Conservation (phyloP, 2,113 vertebrate species). For the Alligator sinensis region DNA sequence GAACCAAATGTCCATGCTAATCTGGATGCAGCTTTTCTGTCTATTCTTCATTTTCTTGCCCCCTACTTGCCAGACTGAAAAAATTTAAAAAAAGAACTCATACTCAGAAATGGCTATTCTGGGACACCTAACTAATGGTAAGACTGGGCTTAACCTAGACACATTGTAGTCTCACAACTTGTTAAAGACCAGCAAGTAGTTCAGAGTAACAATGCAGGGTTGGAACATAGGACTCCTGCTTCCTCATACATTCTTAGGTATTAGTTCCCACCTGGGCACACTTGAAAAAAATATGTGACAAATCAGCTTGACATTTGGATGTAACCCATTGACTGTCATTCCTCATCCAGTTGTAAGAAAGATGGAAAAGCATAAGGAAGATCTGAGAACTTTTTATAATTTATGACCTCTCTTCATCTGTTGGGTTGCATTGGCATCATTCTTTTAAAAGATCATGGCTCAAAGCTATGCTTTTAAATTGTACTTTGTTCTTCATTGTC, state of each 20-base stretch:
- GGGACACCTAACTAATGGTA: no score
- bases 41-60: not conserved
- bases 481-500: conserved; percentile 40
- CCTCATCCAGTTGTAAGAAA: conserved; percentile 38
- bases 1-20: no score
- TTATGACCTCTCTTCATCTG: conserved; percentile 56
- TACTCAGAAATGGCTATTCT: not conserved
- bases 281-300: not conserved
- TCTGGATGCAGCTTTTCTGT: not conserved
- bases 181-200: not conserved
- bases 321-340: conserved; percentile 46
- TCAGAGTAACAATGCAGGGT: not conserved
- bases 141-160: no score
- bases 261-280: not conserved
- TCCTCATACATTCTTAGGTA: not conserved
- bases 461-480: conserved; percentile 68
- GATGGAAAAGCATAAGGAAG: conserved; percentile 25
- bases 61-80: not conserved
- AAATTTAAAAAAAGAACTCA: not conserved
- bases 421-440: conserved; percentile 55
- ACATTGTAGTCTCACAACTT: not conserved
- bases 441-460: conserved; percentile 66
- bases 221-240: not conserved
- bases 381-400: conserved; percentile 48
- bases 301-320: conserved; percentile 35